phyloP scores from a whole-genome alignment of 2,888 invertebrate species.

The Polymixis flavicincta region DNA sequence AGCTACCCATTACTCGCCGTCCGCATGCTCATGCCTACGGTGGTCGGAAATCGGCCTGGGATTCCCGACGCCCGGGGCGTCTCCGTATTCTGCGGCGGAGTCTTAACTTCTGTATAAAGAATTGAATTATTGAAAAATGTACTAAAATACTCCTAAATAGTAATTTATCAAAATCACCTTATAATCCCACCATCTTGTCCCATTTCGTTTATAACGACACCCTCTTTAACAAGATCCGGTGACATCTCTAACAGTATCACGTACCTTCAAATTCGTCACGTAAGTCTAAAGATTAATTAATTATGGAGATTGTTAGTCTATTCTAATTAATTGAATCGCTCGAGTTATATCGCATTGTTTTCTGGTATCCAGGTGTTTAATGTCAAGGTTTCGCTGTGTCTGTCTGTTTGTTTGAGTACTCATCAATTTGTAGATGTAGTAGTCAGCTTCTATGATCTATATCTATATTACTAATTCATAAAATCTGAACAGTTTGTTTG shows the following conservation, averaged over 20 bases:
- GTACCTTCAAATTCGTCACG: constrained; percentile 27
- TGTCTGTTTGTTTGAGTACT: background rate
- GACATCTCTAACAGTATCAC: constrained; percentile 9
- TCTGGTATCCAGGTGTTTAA: background rate
- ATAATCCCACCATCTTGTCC: background rate
- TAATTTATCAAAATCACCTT: background rate
- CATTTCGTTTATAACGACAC: constrained; percentile 21
- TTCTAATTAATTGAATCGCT: constrained; percentile 49
- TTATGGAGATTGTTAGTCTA: constrained; percentile 43
- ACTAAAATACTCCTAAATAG: background rate
- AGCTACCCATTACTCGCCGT: too few species aligned
- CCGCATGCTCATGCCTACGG: too few species aligned
- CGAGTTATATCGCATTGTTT: constrained; percentile 7
- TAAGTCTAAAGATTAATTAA: constrained; percentile 42
- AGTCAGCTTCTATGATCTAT: background rate
- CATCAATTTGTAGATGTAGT: background rate
- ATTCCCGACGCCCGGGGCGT: too few species aligned
- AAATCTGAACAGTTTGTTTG: too few species aligned
- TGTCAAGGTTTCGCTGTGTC: background rate
- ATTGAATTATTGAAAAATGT: too few species aligned
- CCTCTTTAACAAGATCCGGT: constrained; percentile 4
- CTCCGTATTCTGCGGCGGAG: too few species aligned
- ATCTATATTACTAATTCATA: too few species aligned
- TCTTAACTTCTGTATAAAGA: too few species aligned
- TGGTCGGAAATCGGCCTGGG: too few species aligned